Evolutionary conservation across 2,888 invertebrate genomes (phyloP).

Genomic region (Ormyrus thymus): DNA sequence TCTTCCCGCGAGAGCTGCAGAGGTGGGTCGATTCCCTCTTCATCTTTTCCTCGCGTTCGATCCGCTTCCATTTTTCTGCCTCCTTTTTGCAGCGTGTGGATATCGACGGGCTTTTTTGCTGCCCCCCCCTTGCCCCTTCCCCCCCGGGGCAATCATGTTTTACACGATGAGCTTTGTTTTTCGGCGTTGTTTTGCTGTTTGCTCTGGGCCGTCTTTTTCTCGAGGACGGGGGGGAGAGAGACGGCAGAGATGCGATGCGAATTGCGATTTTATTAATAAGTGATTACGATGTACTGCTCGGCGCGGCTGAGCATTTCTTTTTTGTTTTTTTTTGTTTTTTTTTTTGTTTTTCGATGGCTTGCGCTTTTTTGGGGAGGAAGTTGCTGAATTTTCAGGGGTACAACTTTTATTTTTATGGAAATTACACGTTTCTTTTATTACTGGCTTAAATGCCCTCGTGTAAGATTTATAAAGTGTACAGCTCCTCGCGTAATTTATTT

Average conservation of each 20-base stretch:
- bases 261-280: conserved; percentile 54
- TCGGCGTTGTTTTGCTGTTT: conserved; percentile 49
- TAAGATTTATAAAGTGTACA: neutral
- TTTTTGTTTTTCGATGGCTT: neutral
- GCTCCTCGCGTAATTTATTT: too few relatives aligned
- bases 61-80: conserved; percentile 53
- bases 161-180: conserved; percentile 55
- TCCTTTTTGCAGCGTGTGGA: conserved; percentile 21
- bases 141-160: conserved; percentile 38
- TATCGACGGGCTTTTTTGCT: conserved; percentile 8
- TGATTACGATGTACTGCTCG: conserved; percentile 28
- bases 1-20: too few relatives aligned
- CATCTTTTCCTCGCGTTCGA: conserved; percentile 43
- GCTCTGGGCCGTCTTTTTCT: conserved; percentile 25
- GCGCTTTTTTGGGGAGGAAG: conserved; percentile 6
- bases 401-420: neutral
- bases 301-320: conserved; percentile 1
- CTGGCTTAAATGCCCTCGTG: neutral
- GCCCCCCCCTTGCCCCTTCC: conserved; percentile 12
- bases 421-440: neutral
- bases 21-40: conserved; percentile 34
- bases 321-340: conserved; percentile 14
- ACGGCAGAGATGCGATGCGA: conserved; percentile 36
- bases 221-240: neutral
- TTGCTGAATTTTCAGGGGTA: neutral